phyloP scores from a whole-genome alignment of 64 coral and sea anemone species.

The Montipora foliosa region DNA sequence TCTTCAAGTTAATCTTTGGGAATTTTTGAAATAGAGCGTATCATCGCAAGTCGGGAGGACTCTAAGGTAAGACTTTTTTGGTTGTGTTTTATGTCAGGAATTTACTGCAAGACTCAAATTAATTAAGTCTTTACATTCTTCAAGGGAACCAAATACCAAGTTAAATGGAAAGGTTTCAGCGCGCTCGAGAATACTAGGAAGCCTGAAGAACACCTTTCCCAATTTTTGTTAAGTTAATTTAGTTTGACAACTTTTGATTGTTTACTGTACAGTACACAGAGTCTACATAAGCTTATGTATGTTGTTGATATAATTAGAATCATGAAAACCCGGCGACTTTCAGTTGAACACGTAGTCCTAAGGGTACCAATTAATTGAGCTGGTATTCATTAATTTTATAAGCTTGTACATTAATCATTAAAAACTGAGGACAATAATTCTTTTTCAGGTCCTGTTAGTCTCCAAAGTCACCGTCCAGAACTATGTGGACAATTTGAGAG shows the following conservation, averaged over 20 bases:
- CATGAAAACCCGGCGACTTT: not conserved
- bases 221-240: slow-evolving; percentile 18
- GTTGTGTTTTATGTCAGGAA: too few species aligned
- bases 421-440: not conserved
- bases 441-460: slow-evolving; percentile 49
- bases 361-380: not conserved
- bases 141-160: slow-evolving; percentile 10
- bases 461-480: slow-evolving; percentile 33
- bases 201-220: slow-evolving; percentile 41
- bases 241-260: not conserved
- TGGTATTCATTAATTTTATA: not conserved
- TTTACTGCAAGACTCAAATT: not conserved
- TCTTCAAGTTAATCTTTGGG: too few species aligned
- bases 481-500: slow-evolving; percentile 42
- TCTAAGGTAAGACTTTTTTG: too few species aligned
- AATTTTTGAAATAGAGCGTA: too few species aligned
- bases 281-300: not conserved
- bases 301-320: not conserved
- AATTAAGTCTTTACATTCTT: not conserved
- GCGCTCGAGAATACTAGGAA: slow-evolving; percentile 32
- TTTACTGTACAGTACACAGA: not conserved
- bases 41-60: too few species aligned
- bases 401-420: not conserved
- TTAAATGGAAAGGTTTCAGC: slow-evolving; percentile 45
- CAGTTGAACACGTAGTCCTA: not conserved